Evolutionary conservation across 1,140 invertebrate species (phyloP).

Genomic region (Branchinecta lindahli): DNA sequence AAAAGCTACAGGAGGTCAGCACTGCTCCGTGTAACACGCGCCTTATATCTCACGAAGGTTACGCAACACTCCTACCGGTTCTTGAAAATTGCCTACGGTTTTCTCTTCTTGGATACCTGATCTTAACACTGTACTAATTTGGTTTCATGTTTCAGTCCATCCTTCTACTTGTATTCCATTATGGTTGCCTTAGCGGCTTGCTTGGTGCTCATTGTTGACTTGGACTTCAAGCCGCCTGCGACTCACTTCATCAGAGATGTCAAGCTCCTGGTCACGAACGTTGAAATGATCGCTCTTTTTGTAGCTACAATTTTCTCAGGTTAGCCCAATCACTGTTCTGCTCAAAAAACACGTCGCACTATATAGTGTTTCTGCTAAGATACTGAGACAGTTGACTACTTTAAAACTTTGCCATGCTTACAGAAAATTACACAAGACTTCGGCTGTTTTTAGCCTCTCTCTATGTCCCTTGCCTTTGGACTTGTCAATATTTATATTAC

Average conservation of each 20-base stretch:
- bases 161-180: conserved; percentile 59
- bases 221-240: conserved; percentile 58
- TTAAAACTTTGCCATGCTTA: too few relatives aligned
- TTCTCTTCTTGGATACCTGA: too few relatives aligned
- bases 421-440: too few relatives aligned
- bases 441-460: too few relatives aligned
- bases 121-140: too few relatives aligned
- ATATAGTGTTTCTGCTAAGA: too few relatives aligned
- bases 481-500: too few relatives aligned
- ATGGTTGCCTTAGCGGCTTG: conserved; percentile 48
- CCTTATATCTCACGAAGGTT: not conserved
- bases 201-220: conserved; percentile 52
- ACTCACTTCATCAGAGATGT: conserved; percentile 54
- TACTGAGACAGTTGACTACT: too few relatives aligned
- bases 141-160: conserved; percentile 41
- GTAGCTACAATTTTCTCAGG: conserved; percentile 54
- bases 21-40: conserved; percentile 1
- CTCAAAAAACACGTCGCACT: conserved; percentile 15
- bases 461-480: too few relatives aligned
- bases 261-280: conserved; percentile 46
- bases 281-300: conserved; percentile 55
- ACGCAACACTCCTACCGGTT: not conserved
- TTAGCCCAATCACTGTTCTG: conserved; percentile 28
- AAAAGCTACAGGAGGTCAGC: too few relatives aligned
- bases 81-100: not conserved